These are phyloP conservation scores for Drosophila mimica DNA, from an alignment of 2,888 invertebrate species.

Conservation along the genomic window DNA sequence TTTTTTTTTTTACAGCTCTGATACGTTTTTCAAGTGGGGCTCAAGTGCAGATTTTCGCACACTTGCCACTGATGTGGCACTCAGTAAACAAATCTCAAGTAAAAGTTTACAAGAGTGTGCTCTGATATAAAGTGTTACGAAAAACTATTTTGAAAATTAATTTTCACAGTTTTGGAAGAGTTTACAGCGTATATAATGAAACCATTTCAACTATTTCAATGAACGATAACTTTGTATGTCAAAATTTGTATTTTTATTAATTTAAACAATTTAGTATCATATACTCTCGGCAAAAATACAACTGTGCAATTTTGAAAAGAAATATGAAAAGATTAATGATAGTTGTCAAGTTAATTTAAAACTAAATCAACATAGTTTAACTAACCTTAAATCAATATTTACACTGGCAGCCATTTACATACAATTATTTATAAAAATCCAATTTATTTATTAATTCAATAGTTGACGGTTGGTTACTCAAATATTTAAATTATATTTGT, in stretches of 20 bases:
- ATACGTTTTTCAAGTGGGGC: slow-evolving; percentile 67
- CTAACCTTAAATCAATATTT: background rate
- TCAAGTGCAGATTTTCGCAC: slow-evolving; percentile 77
- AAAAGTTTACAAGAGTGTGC: slow-evolving; percentile 5
- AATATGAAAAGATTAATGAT: background rate
- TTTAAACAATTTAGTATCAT: background rate
- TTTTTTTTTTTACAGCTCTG: slow-evolving; percentile 33
- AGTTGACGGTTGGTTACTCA: background rate
- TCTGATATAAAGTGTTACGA: background rate
- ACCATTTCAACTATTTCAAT: too few species aligned
- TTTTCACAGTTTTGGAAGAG: too few species aligned
- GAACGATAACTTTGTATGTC: too few species aligned
- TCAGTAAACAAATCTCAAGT: slow-evolving; percentile 42
- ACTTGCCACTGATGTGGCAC: slow-evolving; percentile 43
- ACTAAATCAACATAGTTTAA: background rate
- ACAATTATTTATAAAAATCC: background rate
- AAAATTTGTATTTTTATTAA: background rate
- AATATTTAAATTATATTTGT: background rate
- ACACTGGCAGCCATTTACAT: background rate
- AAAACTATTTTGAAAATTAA: too few species aligned
- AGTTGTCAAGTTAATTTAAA: background rate
- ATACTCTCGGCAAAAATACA: background rate
- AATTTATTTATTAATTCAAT: background rate
- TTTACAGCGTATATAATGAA: too few species aligned
- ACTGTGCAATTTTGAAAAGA: background rate